Evolutionary conservation across 37 sponge, comb jelly and placozoan species (phyloP).

Genomic region (Dysidea cf. avara): DNA sequence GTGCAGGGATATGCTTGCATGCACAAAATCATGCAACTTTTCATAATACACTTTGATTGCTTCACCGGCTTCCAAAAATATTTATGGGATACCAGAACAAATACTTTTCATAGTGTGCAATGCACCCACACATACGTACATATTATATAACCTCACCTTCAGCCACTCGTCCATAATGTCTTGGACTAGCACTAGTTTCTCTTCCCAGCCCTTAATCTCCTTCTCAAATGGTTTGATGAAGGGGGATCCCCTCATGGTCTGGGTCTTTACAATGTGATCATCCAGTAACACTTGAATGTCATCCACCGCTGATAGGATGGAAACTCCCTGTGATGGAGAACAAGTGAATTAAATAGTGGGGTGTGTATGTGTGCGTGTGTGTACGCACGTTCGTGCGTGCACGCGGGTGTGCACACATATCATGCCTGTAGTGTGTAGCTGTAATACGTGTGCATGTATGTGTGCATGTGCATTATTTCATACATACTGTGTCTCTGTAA

Average conservation of each 20-base stretch:
- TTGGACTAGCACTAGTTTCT: slow-evolving; percentile 83
- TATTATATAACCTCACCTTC: slow-evolving; percentile 41
- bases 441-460: slow-evolving; percentile 60
- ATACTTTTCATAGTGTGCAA: too few relatives aligned
- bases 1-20: neutral
- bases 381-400: slow-evolving; percentile 5
- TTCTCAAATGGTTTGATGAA: slow-evolving; percentile 97
- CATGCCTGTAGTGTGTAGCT: neutral
- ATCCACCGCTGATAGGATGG: slow-evolving; percentile 91
- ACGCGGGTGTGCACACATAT: slow-evolving; percentile 2
- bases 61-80: too few relatives aligned
- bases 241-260: slow-evolving; percentile 97
- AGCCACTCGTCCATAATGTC: slow-evolving; percentile 97
- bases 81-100: too few relatives aligned
- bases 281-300: slow-evolving; percentile 93
- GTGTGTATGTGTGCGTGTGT: slow-evolving; percentile 13
- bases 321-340: slow-evolving; percentile 70
- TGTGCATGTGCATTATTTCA: slow-evolving; percentile 54
- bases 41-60: too few relatives aligned
- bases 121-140: slow-evolving; percentile 19
- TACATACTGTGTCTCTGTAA: slow-evolving; percentile 90
- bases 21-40: neutral
- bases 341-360: too few relatives aligned
- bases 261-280: slow-evolving; percentile 97
- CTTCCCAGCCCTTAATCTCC: slow-evolving; percentile 95